Evolutionary conservation across 2,797 vertebrate genomes (phyloP), one percentile per base, ranked within the genome.

Genomic region (Lepus oiostolus): DNA sequence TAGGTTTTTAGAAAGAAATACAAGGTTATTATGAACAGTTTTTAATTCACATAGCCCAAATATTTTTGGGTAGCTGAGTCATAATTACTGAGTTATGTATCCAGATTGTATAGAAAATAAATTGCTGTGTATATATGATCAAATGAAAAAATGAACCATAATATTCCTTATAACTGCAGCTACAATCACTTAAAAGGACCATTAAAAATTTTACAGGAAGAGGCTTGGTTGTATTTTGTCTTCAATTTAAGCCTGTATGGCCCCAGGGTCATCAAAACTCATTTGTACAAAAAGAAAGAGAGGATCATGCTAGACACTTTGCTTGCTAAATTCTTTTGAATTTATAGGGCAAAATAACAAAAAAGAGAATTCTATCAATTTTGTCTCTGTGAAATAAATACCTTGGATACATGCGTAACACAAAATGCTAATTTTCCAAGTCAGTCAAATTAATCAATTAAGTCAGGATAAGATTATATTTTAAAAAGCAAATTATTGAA

Each of bases 11-110:
- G 63, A 92, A 96, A 95, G 81, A 97, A 96, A 95, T 91, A 75
- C 68, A 96, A 85, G 90, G 88, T 94, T 95, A 95, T 95, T 85
- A 96, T 85, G 89, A 91, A 83, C 84, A 90, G 68, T 94, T 96
- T 95, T 90, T 70, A 96, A 96, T 95, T 95, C 77, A 62, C 54
- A 80, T 60, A 87, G 83, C 76, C 62, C 32, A 94, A 91, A 91
- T 92, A 95, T 85, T 90, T 95, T 67, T 42, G 63, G 65, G 52
- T 77, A 95, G 92, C 81, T 87, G 14, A 85, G 26, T 82, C 86
- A 95, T 80, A 92, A 95, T 90, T 93, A 92, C 86, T 96, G 82
- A 92, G 54, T 79, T 91, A 92, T 76, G 28, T 62, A 85, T 90
- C 70, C 50, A 95, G 62, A 93, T 58, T 95, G 54, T 52, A 95